Percentiles rank a stretch among this genome's conserved stretches.
Conservation (phyloP, 2,113 vertebrate species). For the Rhinogobius similis region DNA sequence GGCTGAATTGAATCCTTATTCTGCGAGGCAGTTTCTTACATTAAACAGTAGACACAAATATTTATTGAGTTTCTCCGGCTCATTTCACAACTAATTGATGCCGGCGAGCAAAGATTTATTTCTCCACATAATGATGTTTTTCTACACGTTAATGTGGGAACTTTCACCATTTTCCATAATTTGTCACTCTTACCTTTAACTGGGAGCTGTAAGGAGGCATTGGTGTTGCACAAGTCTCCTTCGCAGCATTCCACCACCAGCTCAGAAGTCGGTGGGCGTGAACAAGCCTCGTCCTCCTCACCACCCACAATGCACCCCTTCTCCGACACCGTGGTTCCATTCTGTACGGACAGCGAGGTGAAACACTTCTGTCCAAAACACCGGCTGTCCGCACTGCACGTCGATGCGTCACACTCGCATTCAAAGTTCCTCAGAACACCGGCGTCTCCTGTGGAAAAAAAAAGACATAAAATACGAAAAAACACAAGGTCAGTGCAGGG, state of each 20-base stretch:
- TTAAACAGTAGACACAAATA: conserved; percentile 7
- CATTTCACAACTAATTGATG: conserved; percentile 8
- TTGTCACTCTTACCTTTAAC: conserved; percentile 78
- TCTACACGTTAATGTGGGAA: background rate
- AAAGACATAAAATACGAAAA: conserved; percentile 27
- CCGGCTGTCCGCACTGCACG: conserved; percentile 79
- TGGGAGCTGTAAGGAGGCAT: conserved; percentile 83
- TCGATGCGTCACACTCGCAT: conserved; percentile 89
- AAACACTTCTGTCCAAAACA: conserved; percentile 91
- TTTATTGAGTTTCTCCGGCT: background rate
- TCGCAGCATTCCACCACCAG: conserved; percentile 90
- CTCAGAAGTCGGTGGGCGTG: conserved; percentile 80
- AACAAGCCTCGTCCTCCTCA: conserved; percentile 80
- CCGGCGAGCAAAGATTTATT: background rate
- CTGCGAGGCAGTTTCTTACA: background rate
- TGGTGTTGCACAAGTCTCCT: conserved; percentile 91
- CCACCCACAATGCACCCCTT: conserved; percentile 89
- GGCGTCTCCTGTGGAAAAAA: conserved; percentile 76
- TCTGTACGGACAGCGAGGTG: conserved; percentile 83
- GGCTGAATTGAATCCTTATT: background rate
- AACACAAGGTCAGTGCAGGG: conserved; percentile 1
- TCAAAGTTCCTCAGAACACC: conserved; percentile 69
- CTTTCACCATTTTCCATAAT: background rate
- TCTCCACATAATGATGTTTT: background rate
- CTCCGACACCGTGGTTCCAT: conserved; percentile 82